A percentile compares a stretch with the other conserved stretches of the same genome.
phyloP scores from a whole-genome alignment of 2,888 invertebrate species.

The Pammene aurita region DNA sequence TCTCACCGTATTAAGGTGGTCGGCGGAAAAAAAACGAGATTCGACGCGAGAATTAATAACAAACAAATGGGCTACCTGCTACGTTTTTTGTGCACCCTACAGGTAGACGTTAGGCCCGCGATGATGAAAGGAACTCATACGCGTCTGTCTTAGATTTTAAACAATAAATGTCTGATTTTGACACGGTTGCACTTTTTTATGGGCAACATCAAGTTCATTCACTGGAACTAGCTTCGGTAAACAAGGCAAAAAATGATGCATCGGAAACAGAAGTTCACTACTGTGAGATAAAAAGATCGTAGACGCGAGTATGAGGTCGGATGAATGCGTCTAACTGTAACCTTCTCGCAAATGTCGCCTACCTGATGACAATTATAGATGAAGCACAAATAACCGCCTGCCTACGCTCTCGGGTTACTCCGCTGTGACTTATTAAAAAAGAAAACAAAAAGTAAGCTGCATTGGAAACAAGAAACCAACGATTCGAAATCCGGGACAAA shows the following conservation, averaged over 20 bases:
- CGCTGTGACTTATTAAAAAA: slow-evolving; percentile 67
- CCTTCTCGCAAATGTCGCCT: slow-evolving; percentile 29
- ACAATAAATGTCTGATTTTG: slow-evolving; percentile 78
- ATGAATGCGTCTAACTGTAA: slow-evolving; percentile 36
- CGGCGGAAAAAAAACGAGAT: slow-evolving; percentile 75
- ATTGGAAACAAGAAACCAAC: slow-evolving; percentile 80
- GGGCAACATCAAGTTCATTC: slow-evolving; percentile 66
- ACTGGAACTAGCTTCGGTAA: slow-evolving; percentile 61
- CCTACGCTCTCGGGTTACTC: slow-evolving; percentile 64
- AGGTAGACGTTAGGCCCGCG: slow-evolving; percentile 66
- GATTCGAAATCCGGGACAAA: slow-evolving; percentile 77
- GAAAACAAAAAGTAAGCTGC: slow-evolving; percentile 66
- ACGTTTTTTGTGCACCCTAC: slow-evolving; percentile 80
- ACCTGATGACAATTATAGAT: slow-evolving; percentile 40
- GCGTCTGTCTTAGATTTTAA: slow-evolving; percentile 78
- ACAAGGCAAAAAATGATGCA: slow-evolving; percentile 57
- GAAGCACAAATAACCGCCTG: slow-evolving; percentile 28
- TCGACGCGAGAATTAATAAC: slow-evolving; percentile 83
- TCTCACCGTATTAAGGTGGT: slow-evolving; percentile 82
- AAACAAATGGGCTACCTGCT: slow-evolving; percentile 84
- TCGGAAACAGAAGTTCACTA: slow-evolving; percentile 43
- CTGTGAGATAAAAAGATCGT: slow-evolving; percentile 27
- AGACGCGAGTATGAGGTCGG: slow-evolving; percentile 11
- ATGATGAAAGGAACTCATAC: slow-evolving; percentile 79
- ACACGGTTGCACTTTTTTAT: slow-evolving; percentile 80